Evolutionary conservation across 2,888 invertebrate species (phyloP).

Genomic region (Dorcus parallelipipedus): DNA sequence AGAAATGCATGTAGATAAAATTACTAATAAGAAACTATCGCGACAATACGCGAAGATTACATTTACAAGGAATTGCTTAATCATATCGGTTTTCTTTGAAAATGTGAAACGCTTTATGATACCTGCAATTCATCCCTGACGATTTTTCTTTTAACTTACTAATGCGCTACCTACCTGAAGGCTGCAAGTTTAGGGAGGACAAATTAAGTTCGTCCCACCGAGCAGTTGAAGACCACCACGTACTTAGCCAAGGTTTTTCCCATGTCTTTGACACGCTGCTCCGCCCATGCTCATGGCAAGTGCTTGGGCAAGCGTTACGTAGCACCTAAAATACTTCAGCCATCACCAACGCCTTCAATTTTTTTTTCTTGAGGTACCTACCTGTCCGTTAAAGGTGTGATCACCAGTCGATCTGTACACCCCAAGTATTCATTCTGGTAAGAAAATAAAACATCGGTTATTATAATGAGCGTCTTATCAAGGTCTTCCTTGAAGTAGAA

Average conservation of each 20-base stretch:
- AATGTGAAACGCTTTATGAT: no score
- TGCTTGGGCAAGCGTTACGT: conserved; percentile 94
- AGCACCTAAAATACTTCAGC: conserved; percentile 65
- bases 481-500: conserved; percentile 96
- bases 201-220: no score
- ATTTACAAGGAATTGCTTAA: no score
- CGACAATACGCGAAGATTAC: no score
- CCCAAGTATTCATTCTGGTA: conserved; percentile 98
- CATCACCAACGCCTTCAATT: neutral
- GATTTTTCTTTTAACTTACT: no score
- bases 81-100: no score
- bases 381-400: conserved; percentile 95
- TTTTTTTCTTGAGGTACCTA: conserved; percentile 40
- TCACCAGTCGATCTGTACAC: conserved; percentile 92
- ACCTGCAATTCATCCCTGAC: no score
- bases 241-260: conserved; percentile 96
- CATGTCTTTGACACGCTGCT: conserved; percentile 97
- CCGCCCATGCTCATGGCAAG: conserved; percentile 95
- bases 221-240: conserved; percentile 95
- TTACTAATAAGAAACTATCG: no score
- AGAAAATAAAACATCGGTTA: conserved; percentile 91
- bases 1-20: no score
- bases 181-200: no score
- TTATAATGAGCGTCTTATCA: conserved; percentile 87
- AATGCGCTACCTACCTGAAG: no score